Base-by-base conservation (phyloP, 2,888 invertebrate genomes). In the Chloroclystis v-ata region DNA sequence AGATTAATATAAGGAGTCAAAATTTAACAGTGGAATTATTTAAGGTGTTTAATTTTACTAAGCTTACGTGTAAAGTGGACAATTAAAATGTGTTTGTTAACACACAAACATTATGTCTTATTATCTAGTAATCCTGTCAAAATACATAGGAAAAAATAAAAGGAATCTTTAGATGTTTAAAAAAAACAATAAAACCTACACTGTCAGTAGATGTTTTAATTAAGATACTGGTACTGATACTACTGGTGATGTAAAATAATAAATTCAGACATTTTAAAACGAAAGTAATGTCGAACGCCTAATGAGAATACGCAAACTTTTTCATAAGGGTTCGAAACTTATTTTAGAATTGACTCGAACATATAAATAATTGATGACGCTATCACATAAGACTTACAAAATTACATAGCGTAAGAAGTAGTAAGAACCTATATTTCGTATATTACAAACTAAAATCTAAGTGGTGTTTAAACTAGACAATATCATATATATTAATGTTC, bases 21-120 rank as follows among this genome's bases (percentile, higher is more conserved):
- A 42, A 44, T 50, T 53, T 50, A 56, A 54, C 56, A 55, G 57
- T 57, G 59, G 50, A 49, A 54, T 54, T 47, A 53, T 49, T 47
- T 42, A 40, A 48, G 8, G 51, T 57, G 57, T 53, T 47, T 11
- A 49, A 43, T 53, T 41, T 51, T 30, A 50, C 41, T 56, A 58
- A 47, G 54, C 51, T 49, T 53, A 39, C 13, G 56, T 59, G 59
- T 48, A 46, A 7, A 48, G 54, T 57, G 55, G 50, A 51, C 47
- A 52, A 20, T 45, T 32, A 37, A 50, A 51, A 46, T 39, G 37
- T 37, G 37, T 41, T 13, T 48, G 29, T 24, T 37, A 28, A 44
- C 49, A 47, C 43, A 33, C 28, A 42, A 40, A 43, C 14, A 41
- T 37, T 16, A 40, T 43, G 47, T 10, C 48, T 46, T 37, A 45